phyloP scores from a whole-genome alignment of 2,797 vertebrate species.

The Dryobates pubescens region DNA sequence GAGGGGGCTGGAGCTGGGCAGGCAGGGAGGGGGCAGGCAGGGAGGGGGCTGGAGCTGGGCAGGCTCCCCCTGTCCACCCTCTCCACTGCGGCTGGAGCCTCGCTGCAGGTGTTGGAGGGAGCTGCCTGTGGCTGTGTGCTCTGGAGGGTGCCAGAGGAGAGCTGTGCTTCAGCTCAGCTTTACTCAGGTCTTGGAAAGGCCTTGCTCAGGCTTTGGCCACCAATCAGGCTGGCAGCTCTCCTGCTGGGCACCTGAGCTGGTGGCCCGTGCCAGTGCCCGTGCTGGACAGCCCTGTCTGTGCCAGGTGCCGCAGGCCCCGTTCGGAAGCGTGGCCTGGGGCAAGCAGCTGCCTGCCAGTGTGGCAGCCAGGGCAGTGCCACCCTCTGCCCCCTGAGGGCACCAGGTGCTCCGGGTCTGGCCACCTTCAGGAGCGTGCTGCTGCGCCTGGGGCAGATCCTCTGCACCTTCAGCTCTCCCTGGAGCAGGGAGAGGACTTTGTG shows the following conservation, averaged over 20 bases:
- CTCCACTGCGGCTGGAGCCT: background rate
- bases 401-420: background rate
- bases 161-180: background rate
- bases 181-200: background rate
- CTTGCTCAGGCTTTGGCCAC: background rate
- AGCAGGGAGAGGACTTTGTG: background rate
- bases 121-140: background rate
- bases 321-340: background rate
- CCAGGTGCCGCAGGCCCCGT: background rate
- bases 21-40: no score
- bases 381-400: background rate
- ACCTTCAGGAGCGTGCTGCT: background rate
- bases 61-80: background rate
- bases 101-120: background rate
- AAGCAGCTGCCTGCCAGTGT: background rate
- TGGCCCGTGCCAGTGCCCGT: background rate
- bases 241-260: background rate
- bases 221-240: rapidly evolving
- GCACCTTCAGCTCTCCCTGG: background rate
- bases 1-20: no score
- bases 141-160: background rate
- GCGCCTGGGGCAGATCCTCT: background rate
- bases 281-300: background rate
- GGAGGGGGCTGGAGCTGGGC: background rate
- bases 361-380: background rate